Evolutionary conservation across 2,888 invertebrate genomes (phyloP).

Genomic region (Dasypogon diadema): DNA sequence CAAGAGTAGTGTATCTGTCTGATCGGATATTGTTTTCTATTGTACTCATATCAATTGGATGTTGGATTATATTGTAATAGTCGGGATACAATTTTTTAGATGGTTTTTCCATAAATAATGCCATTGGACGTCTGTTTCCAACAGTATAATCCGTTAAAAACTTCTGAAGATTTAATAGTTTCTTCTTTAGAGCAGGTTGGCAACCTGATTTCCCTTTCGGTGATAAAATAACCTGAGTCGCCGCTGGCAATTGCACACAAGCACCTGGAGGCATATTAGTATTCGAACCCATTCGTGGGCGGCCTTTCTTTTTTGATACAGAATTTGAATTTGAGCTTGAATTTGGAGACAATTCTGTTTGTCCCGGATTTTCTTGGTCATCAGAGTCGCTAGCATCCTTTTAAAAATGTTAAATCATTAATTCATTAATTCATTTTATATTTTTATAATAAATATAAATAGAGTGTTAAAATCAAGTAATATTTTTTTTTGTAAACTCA

Average conservation of each 20-base stretch:
- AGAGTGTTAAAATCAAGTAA: too few relatives aligned
- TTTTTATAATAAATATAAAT: too few relatives aligned
- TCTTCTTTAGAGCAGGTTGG: conserved; percentile 74
- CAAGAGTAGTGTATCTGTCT: conserved; percentile 84
- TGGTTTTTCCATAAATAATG: conserved; percentile 96
- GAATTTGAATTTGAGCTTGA: conserved; percentile 9
- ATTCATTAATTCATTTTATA: too few relatives aligned
- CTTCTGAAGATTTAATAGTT: conserved; percentile 84
- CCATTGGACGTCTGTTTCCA: conserved; percentile 87
- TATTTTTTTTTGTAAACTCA: too few relatives aligned
- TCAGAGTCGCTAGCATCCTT: conserved; percentile 58
- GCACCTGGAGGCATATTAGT: conserved; percentile 4
- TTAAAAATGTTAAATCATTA: neutral
- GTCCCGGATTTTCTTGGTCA: conserved; percentile 56
- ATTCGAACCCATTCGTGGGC: conserved; percentile 61
- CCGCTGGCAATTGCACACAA: conserved; percentile 33
- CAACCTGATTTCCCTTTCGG: conserved; percentile 66
- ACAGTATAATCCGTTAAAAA: conserved; percentile 77
- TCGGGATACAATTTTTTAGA: conserved; percentile 94
- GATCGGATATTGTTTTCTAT: conserved; percentile 92
- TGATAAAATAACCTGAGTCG: conserved; percentile 58
- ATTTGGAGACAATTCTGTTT: conserved; percentile 31
- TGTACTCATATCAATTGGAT: conserved; percentile 94
- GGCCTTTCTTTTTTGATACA: conserved; percentile 63
- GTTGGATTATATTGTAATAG: conserved; percentile 93